These are phyloP conservation scores for Strigops habroptila DNA, from an alignment of 2,113 vertebrate species.

Conservation along the genomic window DNA sequence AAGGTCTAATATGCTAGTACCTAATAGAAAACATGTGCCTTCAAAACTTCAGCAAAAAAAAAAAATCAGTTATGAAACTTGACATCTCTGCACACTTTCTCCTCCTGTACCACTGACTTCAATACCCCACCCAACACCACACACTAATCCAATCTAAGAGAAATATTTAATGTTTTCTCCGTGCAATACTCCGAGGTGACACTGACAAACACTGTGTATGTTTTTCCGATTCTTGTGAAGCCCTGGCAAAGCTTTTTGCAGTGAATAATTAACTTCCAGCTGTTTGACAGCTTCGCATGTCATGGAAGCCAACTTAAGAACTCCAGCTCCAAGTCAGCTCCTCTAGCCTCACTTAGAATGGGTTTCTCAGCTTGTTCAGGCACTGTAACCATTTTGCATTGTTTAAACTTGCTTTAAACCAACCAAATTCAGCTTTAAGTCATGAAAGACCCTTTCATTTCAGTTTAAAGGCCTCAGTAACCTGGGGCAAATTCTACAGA, in stretches of 20 bases:
- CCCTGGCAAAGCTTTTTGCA: not conserved
- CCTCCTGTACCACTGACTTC: not conserved
- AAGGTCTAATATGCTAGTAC: not conserved
- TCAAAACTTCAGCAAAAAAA: not conserved
- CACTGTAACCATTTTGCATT: not conserved
- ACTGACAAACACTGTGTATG: not conserved
- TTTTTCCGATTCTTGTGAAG: not conserved
- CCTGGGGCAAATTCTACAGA: not conserved
- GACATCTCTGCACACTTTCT: not conserved
- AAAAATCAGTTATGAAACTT: not conserved
- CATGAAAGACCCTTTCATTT: not conserved
- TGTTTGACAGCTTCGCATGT: not conserved
- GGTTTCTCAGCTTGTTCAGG: not conserved
- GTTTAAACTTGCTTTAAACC: not conserved
- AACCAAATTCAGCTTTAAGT: not conserved
- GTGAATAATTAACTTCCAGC: slow-evolving; percentile 14
- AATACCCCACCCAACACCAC: not conserved
- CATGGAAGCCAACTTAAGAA: not conserved
- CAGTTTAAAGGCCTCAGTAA: not conserved
- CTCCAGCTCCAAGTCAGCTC: not conserved
- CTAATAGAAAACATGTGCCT: not conserved
- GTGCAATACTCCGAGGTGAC: not conserved
- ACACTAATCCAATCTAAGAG: not conserved
- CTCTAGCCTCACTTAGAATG: not conserved
- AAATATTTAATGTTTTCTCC: not conserved